Percentiles rank a stretch among this genome's conserved stretches.
phyloP scores from a whole-genome alignment of 2,113 vertebrate species.

The Protobothrops flavoviridis region DNA sequence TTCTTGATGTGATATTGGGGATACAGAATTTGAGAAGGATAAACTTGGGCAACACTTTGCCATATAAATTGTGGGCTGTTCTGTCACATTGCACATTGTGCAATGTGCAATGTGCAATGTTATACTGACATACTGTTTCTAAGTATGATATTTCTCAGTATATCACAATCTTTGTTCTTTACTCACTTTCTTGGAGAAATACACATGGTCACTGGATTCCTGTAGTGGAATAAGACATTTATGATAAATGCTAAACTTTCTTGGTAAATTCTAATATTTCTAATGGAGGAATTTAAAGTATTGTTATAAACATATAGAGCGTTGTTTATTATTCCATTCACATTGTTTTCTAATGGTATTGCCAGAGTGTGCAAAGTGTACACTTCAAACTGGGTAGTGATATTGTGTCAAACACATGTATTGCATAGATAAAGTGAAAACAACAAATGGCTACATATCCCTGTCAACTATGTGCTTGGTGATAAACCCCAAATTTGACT shows the following conservation, averaged over 20 bases:
- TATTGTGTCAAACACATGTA: not conserved
- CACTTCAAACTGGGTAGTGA: not conserved
- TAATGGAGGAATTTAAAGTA: too few species aligned
- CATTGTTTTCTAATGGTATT: not conserved
- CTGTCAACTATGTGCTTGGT: not conserved
- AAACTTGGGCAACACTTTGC: not conserved
- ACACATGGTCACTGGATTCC: not conserved
- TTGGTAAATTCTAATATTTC: not conserved
- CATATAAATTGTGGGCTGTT: not conserved
- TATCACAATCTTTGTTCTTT: not conserved
- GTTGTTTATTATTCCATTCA: not conserved
- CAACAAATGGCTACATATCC: not conserved
- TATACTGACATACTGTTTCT: not conserved
- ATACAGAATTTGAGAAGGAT: not conserved
- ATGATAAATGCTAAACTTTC: not conserved
- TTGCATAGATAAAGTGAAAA: not conserved
- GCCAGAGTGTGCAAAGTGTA: not conserved
- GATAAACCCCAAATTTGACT: not conserved
- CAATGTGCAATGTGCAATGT: not conserved
- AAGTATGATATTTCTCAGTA: not conserved
- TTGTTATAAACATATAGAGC: not conserved
- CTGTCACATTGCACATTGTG: not conserved
- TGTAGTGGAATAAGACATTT: not conserved
- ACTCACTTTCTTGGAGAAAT: not conserved
- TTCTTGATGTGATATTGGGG: not conserved